Evolutionary conservation across 2,888 invertebrate genomes (phyloP).

Genomic region (Epinotia nisella): DNA sequence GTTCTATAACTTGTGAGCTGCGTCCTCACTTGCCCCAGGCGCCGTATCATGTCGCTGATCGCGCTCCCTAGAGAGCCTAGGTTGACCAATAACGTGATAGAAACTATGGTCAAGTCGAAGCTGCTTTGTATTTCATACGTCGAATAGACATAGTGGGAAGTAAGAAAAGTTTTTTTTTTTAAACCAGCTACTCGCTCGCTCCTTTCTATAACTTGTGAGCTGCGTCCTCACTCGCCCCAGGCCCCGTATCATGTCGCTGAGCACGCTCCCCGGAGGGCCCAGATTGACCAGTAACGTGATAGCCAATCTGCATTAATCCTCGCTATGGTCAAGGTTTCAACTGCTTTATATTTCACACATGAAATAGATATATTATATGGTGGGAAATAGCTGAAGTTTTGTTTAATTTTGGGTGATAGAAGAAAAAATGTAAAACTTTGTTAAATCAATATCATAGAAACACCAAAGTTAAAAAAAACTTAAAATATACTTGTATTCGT

Average conservation of each 20-base stretch:
- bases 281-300: slow-evolving; percentile 33
- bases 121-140: too few relatives aligned
- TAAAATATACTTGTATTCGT: too few relatives aligned
- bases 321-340: not conserved
- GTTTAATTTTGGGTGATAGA: not conserved
- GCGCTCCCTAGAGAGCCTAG: slow-evolving; percentile 26
- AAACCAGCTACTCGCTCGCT: too few relatives aligned
- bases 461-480: too few relatives aligned
- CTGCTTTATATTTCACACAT: not conserved
- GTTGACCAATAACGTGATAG: slow-evolving; percentile 37
- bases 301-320: slow-evolving; percentile 21
- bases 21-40: slow-evolving; percentile 25
- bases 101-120: too few relatives aligned
- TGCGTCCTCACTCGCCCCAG: slow-evolving; percentile 14
- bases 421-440: too few relatives aligned
- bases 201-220: not conserved
- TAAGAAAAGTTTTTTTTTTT: too few relatives aligned
- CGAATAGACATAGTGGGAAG: too few relatives aligned
- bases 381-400: not conserved
- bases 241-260: slow-evolving; percentile 32
- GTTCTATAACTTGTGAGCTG: slow-evolving; percentile 4
- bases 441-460: too few relatives aligned
- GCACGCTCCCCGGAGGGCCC: slow-evolving; percentile 23
- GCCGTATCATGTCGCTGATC: slow-evolving; percentile 29
- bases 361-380: not conserved